Evolutionary conservation across 2,113 vertebrate species (phyloP).

Genomic region (Psilopsiagon aurifrons): DNA sequence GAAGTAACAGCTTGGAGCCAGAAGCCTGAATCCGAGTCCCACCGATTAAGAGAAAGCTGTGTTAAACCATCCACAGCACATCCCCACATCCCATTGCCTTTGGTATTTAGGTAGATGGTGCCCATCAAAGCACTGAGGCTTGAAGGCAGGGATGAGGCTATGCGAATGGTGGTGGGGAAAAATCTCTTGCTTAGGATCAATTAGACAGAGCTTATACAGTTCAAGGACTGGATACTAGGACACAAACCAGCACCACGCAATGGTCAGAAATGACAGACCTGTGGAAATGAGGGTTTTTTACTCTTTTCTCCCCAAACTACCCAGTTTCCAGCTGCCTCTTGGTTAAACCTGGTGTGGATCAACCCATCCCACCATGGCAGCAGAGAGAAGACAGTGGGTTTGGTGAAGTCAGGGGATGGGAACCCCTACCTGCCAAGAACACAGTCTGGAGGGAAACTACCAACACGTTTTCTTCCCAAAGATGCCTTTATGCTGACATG

Average conservation of each 20-base stretch:
- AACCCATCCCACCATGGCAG: neutral
- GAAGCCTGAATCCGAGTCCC: neutral
- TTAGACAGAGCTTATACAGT: neutral
- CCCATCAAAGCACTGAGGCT: neutral
- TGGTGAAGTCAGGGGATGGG: neutral
- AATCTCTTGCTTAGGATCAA: neutral
- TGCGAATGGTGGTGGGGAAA: neutral
- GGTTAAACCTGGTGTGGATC: neutral
- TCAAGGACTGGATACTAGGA: neutral
- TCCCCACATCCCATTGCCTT: neutral
- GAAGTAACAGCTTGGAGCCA: neutral
- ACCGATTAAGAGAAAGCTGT: neutral
- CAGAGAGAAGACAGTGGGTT: neutral
- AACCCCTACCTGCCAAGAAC: neutral
- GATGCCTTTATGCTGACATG: neutral
- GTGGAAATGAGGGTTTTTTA: neutral
- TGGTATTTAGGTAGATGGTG: neutral
- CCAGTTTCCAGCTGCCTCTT: neutral
- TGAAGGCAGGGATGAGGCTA: neutral
- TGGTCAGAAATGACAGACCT: neutral
- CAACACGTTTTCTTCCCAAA: neutral
- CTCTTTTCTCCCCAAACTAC: neutral
- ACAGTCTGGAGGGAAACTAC: neutral
- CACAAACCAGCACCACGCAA: neutral
- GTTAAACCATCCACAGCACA: neutral